Evolutionary conservation across 2,797 vertebrate species (phyloP).

Genomic region (Spinibarbus caldwelli): DNA sequence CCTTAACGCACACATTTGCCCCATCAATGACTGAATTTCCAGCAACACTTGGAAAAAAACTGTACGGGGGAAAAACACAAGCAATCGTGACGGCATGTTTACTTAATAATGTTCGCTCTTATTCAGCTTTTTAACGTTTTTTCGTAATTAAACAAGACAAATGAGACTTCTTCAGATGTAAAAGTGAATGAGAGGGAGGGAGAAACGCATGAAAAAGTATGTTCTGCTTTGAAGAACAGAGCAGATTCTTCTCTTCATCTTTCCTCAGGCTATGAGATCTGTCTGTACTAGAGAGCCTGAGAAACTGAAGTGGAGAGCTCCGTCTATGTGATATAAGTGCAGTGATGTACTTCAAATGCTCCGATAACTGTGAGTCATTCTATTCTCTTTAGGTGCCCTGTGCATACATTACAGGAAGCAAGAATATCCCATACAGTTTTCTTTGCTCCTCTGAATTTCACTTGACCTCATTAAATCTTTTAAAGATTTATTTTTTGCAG

Average conservation of each 20-base stretch:
- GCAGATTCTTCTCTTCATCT: slow-evolving; percentile 42
- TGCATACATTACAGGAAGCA: slow-evolving; percentile 13
- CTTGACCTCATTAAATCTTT: not conserved
- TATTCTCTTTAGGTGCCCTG: not conserved
- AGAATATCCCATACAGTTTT: slow-evolving; percentile 1
- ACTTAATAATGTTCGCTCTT: slow-evolving; percentile 38
- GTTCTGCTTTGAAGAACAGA: slow-evolving; percentile 58
- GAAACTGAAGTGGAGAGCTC: slow-evolving; percentile 12
- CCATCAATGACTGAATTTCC: slow-evolving; percentile 1
- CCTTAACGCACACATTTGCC: slow-evolving; percentile 1
- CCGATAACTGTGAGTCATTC: slow-evolving; percentile 3
- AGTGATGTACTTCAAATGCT: slow-evolving; percentile 31
- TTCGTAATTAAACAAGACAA: slow-evolving; percentile 13
- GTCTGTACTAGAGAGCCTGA: slow-evolving; percentile 7
- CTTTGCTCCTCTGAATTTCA: not conserved
- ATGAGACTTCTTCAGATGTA: not conserved
- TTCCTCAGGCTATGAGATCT: slow-evolving; percentile 38
- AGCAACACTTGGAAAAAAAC: slow-evolving; percentile 18
- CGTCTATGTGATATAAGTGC: not conserved
- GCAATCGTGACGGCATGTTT: not conserved
- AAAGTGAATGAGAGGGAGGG: slow-evolving; percentile 36
- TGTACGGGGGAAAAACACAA: not conserved
- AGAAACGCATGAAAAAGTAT: slow-evolving; percentile 43
- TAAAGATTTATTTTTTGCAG: too few relatives aligned
- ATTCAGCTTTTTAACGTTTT: not conserved